These are phyloP conservation scores for Trochalopteron elliotii DNA, from an alignment of 2,113 vertebrate genomes.

Conservation along the genomic window DNA sequence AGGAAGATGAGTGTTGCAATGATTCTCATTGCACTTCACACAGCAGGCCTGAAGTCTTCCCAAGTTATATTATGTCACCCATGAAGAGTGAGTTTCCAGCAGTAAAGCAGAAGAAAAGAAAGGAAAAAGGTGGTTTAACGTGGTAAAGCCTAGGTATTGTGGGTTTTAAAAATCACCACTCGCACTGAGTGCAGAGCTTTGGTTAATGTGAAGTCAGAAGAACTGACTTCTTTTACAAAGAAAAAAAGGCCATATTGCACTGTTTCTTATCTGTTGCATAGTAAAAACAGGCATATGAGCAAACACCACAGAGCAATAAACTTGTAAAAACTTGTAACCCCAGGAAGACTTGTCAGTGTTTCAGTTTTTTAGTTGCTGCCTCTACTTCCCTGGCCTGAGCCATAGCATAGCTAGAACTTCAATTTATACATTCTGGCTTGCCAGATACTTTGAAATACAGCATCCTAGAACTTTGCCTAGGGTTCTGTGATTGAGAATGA, in stretches of 20 bases:
- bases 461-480: not conserved
- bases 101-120: not conserved
- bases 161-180: not conserved
- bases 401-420: not conserved
- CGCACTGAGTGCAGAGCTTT: not conserved
- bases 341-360: not conserved
- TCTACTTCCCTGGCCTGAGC: not conserved
- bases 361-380: not conserved
- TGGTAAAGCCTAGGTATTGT: not conserved
- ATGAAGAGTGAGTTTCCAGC: not conserved
- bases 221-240: not conserved
- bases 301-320: not conserved
- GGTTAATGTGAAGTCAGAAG: not conserved
- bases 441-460: not conserved
- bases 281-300: not conserved
- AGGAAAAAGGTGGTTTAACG: not conserved
- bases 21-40: not conserved
- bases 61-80: not conserved
- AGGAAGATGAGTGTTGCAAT: not conserved
- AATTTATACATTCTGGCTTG: not conserved
- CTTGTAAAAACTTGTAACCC: not conserved
- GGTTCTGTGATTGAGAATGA: not conserved
- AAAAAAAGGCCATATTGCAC: not conserved
- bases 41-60: not conserved
- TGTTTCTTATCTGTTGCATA: not conserved